Conservation (phyloP, 1,140 invertebrate species). For the Nasonia longicornis region DNA sequence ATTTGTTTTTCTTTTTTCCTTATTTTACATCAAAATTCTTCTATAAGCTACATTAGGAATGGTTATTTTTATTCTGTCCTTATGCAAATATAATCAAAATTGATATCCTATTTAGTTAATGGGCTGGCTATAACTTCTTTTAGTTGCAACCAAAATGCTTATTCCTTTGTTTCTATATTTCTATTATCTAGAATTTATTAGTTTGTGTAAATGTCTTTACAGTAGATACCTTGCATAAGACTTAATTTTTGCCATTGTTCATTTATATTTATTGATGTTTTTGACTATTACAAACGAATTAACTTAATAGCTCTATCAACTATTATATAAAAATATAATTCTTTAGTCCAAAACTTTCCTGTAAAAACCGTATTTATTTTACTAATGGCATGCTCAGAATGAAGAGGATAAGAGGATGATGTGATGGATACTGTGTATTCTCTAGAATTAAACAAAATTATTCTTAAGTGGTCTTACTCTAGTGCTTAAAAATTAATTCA, state of each 20-base stretch:
- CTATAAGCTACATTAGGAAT: constrained; percentile 9
- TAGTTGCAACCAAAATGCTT: constrained; percentile 5
- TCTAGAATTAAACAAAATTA: constrained; percentile 27
- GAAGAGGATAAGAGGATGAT: not conserved
- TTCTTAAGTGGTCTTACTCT: constrained; percentile 25
- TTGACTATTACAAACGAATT: not conserved
- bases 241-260: not conserved
- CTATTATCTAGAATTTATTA: not conserved
- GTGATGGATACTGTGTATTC: constrained; percentile 35
- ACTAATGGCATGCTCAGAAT: not conserved
- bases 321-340: not conserved
- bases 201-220: not conserved
- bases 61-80: constrained; percentile 29
- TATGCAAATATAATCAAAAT: constrained; percentile 46
- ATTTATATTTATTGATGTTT: not conserved
- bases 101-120: constrained; percentile 43
- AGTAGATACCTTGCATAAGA: no score
- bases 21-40: constrained; percentile 19
- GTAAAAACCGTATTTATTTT: not conserved
- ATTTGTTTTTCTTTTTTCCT: constrained; percentile 35
- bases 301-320: not conserved
- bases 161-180: not conserved
- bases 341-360: not conserved
- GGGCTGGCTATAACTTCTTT: constrained; percentile 9
- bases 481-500: constrained; percentile 17